A percentile compares a stretch with the other conserved stretches of the same genome.
Conservation (phyloP, 2,888 invertebrate species). For the Mimumesa dahlbomi region DNA sequence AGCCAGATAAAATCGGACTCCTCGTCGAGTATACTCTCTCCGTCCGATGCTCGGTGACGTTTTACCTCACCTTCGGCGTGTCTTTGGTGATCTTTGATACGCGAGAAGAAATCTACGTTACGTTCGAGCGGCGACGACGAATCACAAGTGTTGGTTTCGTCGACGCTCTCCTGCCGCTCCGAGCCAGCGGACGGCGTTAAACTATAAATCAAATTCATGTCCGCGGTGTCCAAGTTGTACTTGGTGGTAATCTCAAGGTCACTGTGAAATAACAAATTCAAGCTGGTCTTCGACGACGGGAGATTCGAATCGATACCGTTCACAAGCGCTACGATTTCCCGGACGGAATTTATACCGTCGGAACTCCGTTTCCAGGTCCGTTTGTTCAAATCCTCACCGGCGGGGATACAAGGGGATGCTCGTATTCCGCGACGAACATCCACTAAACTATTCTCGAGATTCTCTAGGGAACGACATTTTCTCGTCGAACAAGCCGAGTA, state of each 20-base stretch:
- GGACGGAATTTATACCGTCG: no score
- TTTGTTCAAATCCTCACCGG: no score
- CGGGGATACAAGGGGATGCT: no score
- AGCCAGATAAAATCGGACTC: slow-evolving; percentile 32
- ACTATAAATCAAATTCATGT: slow-evolving; percentile 74
- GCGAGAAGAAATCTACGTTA: no score
- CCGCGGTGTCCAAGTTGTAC: slow-evolving; percentile 69
- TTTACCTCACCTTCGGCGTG: not conserved
- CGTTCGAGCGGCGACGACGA: not conserved
- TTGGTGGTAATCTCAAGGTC: slow-evolving; percentile 67
- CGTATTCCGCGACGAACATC: no score
- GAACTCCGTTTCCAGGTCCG: no score
- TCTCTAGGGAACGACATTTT: no score
- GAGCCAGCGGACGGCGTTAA: slow-evolving; percentile 63
- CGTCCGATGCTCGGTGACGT: not conserved
- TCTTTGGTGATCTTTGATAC: no score
- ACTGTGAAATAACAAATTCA: slow-evolving; percentile 47
- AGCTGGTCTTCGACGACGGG: slow-evolving; percentile 57
- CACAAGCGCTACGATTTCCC: slow-evolving; percentile 44
- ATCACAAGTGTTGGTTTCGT: not conserved
- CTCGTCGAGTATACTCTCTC: slow-evolving; percentile 10
- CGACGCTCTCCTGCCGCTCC: slow-evolving; percentile 10
- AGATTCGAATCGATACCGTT: slow-evolving; percentile 65
- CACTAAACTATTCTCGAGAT: no score
- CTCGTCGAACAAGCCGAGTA: slow-evolving; percentile 5